phyloP scores from a whole-genome alignment of 2,113 vertebrate species.

The Aegithalos caudatus region DNA sequence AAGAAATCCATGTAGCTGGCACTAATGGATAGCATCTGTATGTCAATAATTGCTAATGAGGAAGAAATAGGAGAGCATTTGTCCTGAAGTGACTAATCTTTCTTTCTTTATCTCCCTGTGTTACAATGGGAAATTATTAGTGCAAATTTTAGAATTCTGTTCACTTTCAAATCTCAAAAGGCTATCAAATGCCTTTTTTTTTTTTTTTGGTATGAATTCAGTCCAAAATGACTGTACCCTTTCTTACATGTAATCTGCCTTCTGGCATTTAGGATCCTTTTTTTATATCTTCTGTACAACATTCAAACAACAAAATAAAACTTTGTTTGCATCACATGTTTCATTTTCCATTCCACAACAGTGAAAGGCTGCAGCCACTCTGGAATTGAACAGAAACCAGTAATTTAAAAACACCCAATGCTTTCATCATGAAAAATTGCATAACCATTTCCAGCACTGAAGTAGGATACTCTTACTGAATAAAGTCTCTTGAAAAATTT shows the following conservation, averaged over 20 bases:
- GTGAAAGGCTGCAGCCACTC: not conserved
- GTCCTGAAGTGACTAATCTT: slow-evolving; percentile 5
- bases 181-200: not conserved
- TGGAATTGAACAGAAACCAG: not conserved
- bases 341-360: slow-evolving; percentile 2
- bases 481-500: not conserved
- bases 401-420: not conserved
- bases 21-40: slow-evolving; percentile 39
- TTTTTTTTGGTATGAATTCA: not conserved
- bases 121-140: not conserved
- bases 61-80: not conserved
- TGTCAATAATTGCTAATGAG: slow-evolving; percentile 49
- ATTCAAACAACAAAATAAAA: not conserved
- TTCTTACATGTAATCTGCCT: not conserved
- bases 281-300: not conserved
- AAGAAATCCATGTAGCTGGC: slow-evolving; percentile 53
- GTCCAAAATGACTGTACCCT: not conserved
- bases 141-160: not conserved
- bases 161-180: not conserved
- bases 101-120: not conserved
- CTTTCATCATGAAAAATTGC: slow-evolving; percentile 5
- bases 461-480: not conserved
- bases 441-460: not conserved
- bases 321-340: not conserved
- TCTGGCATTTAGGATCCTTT: not conserved